These are phyloP conservation scores for Antheraea pernyi DNA, from an alignment of 1,140 invertebrate species.

Conservation along the genomic window DNA sequence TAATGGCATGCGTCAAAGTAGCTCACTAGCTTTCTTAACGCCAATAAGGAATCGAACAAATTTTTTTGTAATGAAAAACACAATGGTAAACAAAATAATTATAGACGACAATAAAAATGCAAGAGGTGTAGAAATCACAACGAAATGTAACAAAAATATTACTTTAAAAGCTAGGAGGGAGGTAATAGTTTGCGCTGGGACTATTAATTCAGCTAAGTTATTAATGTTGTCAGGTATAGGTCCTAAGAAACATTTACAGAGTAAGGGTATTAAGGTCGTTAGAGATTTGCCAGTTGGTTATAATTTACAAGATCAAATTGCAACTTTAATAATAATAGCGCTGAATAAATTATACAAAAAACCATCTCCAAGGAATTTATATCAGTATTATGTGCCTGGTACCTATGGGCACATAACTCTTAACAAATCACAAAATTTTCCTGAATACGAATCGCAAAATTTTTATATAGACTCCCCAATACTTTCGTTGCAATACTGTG, in stretches of 20 bases:
- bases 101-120: neutral
- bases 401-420: neutral
- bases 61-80: neutral
- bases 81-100: neutral
- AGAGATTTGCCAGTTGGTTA: neutral
- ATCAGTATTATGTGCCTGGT: neutral
- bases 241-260: conserved; percentile 44
- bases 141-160: neutral
- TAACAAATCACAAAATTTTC: neutral
- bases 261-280: neutral
- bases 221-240: conserved; percentile 82
- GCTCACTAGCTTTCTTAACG: neutral
- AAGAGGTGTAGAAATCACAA: neutral
- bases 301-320: conserved; percentile 5
- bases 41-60: conserved; percentile 1
- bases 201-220: neutral
- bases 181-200: neutral
- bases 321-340: neutral
- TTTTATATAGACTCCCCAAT: neutral
- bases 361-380: neutral
- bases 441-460: neutral
- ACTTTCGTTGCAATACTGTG: neutral
- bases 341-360: neutral
- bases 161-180: neutral
- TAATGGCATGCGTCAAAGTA: neutral